Evolutionary conservation across 2,113 vertebrate species (phyloP), one percentile per base, ranked within the genome.

Genomic region (Peromyscus californicus): DNA sequence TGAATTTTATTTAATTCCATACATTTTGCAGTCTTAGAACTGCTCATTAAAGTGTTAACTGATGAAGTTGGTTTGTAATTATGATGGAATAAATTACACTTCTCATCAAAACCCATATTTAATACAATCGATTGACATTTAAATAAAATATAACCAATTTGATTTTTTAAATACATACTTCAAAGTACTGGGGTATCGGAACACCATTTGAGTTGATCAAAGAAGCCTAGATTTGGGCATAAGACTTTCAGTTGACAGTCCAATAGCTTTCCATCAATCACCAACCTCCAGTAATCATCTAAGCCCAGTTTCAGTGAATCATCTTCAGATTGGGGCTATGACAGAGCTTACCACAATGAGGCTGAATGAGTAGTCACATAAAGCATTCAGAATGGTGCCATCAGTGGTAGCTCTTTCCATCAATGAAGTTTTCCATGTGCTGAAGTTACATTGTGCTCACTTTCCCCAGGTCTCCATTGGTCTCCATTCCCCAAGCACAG

Each of bases 141-240:
- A 94, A 93, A 91, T 54, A 92, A 72, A 33, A 16, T 88, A 54
- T 89, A 29, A 79, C 89, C 48, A 88, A 88, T 36, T 45, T 79
- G 45, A 93, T 45, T 85, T n/a, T 72, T 85, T 79, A 74, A 89
- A 83, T 75, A 36, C 6, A 39, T n/a, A 39, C 39, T 67, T 91
- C 24, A 94, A 80, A 65, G 92, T 31, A 92, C 15, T 39, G 89
- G 82, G 4, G 8, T 78, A 12, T 72, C 45, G 75, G 82, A 96
- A 91, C 80, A 74, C 33, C 22, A 54, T 76, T 65, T 75, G 76
- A 75, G 63, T 51, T 93, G 57, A 89, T 89, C 29, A 67, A 92
- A 89, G 36, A 13, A 93, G 29, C 9, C 65, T n/a, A n/a, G 74
- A 65, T 42, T 90, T 85, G 33, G 24, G 39, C 76, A 48, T 36